Evolutionary conservation across 2,113 vertebrate species (phyloP).

Genomic region (Agapornis roseicollis): DNA sequence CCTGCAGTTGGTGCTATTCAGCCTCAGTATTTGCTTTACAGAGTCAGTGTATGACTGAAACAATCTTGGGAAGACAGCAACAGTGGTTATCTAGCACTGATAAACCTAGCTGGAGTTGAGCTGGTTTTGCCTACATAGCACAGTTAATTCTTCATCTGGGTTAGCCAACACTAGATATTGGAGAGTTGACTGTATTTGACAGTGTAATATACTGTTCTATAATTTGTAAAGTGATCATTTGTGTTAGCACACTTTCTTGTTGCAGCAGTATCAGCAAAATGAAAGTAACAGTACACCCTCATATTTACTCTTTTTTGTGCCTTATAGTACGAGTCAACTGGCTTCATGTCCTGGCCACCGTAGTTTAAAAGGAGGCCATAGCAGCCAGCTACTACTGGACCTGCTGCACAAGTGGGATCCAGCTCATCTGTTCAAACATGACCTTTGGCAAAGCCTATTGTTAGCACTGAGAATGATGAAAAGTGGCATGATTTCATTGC

Average conservation of each 20-base stretch:
- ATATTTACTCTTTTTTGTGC: constrained; percentile 41
- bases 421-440: neutral
- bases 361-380: constrained; percentile 22
- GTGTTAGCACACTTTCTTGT: neutral
- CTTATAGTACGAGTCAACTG: constrained; percentile 20
- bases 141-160: neutral
- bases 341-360: neutral
- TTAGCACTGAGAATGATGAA: constrained; percentile 19
- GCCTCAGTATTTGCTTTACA: neutral
- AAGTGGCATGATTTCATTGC: constrained; percentile 28
- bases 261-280: neutral
- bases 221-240: neutral
- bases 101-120: neutral
- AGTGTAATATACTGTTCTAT: neutral
- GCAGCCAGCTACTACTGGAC: constrained; percentile 18
- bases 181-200: neutral
- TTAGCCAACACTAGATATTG: neutral
- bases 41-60: neutral
- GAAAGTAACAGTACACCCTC: neutral
- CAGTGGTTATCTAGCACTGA: neutral
- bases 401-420: constrained; percentile 45
- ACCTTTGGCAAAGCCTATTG: constrained; percentile 10
- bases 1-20: neutral
- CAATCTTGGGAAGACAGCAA: neutral
- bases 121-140: neutral